Percentiles rank a stretch among this genome's conserved stretches.
These are phyloP conservation scores for Cynaeus angustus DNA, from an alignment of 2,888 invertebrate genomes.

Conservation along the genomic window DNA sequence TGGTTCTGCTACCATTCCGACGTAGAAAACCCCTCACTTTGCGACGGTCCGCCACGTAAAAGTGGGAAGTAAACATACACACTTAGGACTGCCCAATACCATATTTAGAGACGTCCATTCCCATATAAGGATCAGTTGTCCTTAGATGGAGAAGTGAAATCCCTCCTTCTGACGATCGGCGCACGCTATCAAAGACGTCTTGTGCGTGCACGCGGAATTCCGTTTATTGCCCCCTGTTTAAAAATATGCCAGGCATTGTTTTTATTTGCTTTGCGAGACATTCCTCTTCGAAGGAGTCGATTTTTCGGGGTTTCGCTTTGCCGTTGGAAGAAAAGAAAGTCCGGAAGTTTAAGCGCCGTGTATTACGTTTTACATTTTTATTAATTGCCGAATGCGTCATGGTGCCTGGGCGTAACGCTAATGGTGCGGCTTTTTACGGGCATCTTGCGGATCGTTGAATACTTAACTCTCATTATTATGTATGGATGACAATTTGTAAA, in stretches of 20 bases:
- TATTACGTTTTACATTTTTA: conserved; percentile 60
- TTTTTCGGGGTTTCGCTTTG: neutral
- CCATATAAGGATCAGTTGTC: conserved; percentile 87
- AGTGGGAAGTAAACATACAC: conserved; percentile 71
- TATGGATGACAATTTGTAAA: conserved; percentile 61
- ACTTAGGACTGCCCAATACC: conserved; percentile 71
- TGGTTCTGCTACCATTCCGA: conserved; percentile 4
- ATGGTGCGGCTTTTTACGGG: conserved; percentile 62
- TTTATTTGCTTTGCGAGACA: conserved; percentile 21
- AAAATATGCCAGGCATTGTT: conserved; percentile 30
- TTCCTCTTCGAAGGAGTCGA: conserved; percentile 14
- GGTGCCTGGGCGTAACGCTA: conserved; percentile 62
- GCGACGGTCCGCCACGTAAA: conserved; percentile 47
- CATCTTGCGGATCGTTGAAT: conserved; percentile 59
- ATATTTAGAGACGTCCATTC: conserved; percentile 85
- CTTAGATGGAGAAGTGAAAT: conserved; percentile 80
- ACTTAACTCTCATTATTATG: conserved; percentile 57
- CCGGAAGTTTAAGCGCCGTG: conserved; percentile 54
- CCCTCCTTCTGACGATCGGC: conserved; percentile 16
- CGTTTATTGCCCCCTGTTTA: conserved; percentile 45
- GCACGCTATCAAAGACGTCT: conserved; percentile 61
- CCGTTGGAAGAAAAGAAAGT: conserved; percentile 20
- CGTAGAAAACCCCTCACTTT: conserved; percentile 3
- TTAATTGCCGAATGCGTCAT: conserved; percentile 64
- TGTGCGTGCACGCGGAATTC: conserved; percentile 60